A percentile compares a stretch with the other conserved stretches of the same genome.
Conservation (phyloP, 2,888 invertebrate species). For the Vanessa cardui region DNA sequence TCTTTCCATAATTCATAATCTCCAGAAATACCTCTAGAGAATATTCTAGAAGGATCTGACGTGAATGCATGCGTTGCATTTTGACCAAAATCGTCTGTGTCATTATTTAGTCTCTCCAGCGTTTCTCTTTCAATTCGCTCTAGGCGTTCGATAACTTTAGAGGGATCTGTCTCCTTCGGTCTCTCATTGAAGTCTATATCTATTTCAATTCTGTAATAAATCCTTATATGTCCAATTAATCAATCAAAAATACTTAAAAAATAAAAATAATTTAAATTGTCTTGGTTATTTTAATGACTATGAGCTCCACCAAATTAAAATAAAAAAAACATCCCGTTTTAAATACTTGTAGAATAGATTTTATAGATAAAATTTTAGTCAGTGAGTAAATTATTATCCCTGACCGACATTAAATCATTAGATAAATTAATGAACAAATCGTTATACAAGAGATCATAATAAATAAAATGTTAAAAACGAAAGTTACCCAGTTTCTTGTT, state of each 20-base stretch:
- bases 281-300: too few relatives aligned
- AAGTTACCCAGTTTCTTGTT: slow-evolving; percentile 66
- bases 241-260: too few relatives aligned
- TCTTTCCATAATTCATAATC: slow-evolving; percentile 43
- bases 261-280: too few relatives aligned
- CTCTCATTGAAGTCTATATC: slow-evolving; percentile 65
- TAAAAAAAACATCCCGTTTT: too few relatives aligned
- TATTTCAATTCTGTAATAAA: slow-evolving; percentile 65
- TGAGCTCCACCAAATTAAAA: too few relatives aligned
- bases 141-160: slow-evolving; percentile 66
- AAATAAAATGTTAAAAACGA: background rate
- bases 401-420: too few relatives aligned
- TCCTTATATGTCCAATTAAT: background rate
- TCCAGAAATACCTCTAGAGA: slow-evolving; percentile 36
- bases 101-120: slow-evolving; percentile 54
- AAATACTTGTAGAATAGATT: too few relatives aligned
- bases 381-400: too few relatives aligned
- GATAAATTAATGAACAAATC: background rate
- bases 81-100: slow-evolving; percentile 8
- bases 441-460: background rate
- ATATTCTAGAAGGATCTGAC: slow-evolving; percentile 37
- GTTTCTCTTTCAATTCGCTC: slow-evolving; percentile 75
- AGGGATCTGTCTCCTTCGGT: slow-evolving; percentile 57
- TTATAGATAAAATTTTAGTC: too few relatives aligned
- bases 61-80: slow-evolving; percentile 16